Conservation (phyloP, 2,113 vertebrate genomes). For the Hyperopisus bebe region DNA sequence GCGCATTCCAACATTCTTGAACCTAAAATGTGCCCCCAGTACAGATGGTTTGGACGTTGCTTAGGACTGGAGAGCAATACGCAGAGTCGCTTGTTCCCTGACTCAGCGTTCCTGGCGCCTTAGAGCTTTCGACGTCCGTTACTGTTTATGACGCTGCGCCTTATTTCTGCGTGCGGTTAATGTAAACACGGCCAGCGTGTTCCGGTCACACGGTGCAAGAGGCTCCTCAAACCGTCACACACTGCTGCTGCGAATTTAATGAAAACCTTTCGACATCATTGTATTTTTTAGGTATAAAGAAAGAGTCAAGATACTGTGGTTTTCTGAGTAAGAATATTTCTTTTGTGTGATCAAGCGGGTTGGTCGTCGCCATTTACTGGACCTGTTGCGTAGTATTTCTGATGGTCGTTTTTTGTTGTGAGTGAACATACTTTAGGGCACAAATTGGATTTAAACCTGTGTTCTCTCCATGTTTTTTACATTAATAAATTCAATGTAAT, state of each 20-base stretch:
- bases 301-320: neutral
- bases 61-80: neutral
- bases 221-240: neutral
- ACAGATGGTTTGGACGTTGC: neutral
- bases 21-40: constrained; percentile 22
- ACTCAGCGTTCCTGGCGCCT: neutral
- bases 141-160: neutral
- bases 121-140: neutral
- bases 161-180: neutral
- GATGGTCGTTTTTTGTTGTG: neutral
- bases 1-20: neutral
- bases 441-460: neutral
- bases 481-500: neutral
- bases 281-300: neutral
- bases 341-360: neutral
- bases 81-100: neutral
- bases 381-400: neutral
- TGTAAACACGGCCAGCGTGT: neutral
- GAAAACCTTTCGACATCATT: neutral
- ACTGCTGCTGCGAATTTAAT: neutral
- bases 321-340: neutral
- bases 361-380: neutral
- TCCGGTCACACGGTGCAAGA: neutral
- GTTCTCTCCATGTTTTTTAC: neutral
- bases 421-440: neutral